Evolutionary conservation across 2,888 invertebrate genomes (phyloP), one percentile per base, ranked within the genome.

Genomic region (Candidula unifasciata): DNA sequence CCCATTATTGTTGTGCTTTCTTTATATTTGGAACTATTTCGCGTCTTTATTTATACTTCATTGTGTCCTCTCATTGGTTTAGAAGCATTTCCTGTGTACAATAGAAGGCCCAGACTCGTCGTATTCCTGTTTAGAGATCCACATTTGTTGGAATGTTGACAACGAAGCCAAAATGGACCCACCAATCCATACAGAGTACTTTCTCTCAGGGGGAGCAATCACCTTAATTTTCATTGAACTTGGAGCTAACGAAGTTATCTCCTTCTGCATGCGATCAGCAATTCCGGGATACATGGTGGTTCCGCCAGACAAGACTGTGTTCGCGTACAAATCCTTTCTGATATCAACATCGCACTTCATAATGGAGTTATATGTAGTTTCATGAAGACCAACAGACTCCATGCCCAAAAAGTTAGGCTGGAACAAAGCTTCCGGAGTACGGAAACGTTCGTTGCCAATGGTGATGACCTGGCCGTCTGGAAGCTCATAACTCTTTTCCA

Each of bases 271-370:
- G 92, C 98, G 96, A 95, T 98, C 98, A 90, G 98, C 98, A 94
- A 98, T 98, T 95, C 98, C 96, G 88, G 97, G 97, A 95, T 97
- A 98, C 97, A 98, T 98, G 94, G 97, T 97, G 95, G 97, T 97
- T 93, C 97, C 97, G 89, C 97, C 97, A 88, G 97, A 97, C 92
- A 97, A 95, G 94, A 97, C 97, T 90, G 96, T 93, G 90, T 93
- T 93, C 71, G 89, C 89, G 76, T 90, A 91, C 88, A 91, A 87
- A 86, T 91, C 90, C 86, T 89, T 90, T 80, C 90, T 87, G 88
- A 91, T 90, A 83, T 91, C 91, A n/a, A 91, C 90, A 87, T 91
- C 90, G 83, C 91, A 91, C 86, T 90, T 91, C 90, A 91, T 91
- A 83, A 91, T 90, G 77, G 90, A 90, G 87, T 90, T 90, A 89